Evolutionary conservation across 2,888 invertebrate species (phyloP), one percentile per base, ranked within the genome.

Genomic region (Petrophora chlorosata): DNA sequence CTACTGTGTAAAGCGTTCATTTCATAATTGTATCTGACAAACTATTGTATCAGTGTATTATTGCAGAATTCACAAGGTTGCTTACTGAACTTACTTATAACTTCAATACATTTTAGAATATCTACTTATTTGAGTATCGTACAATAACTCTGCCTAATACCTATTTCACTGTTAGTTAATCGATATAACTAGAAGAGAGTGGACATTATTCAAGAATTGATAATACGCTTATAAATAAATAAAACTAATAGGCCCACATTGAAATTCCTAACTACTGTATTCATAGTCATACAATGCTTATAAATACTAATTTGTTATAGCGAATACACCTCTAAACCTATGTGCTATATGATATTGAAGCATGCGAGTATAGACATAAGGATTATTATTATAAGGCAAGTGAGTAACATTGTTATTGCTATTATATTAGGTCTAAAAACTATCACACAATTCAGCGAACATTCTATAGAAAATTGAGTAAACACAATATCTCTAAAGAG

Each of bases 381-480:
- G 75, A 70, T 69, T 71, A n/a, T 70, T 73, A 48, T 47, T 45
- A 75, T 80, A 85, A 85, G 84, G 85, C 84, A 81, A 81, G 78
- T 49, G 43, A 49, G 49, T 78, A 54, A 53, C 53, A 58, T 56
- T 38, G 39, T 19, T 61, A 56, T 39, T 53, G 48, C 45, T 50
- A 29, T 38, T 46, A 35, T 39, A 33, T 47, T 52, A 53, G 46
- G 47, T 51, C 59, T 47, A 60, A 53, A 45, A 53, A 57, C 64
- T 65, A 71, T 67, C 67, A 69, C 65, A 67, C 61, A 52, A 58
- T 42, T 55, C 60, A 53, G 54, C 48, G 46, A 56, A 35, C 53
- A 65, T 61, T 61, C 53, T 55, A 62, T 62, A 62, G 61, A 70
- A 67, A 65, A 64, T 61, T 59, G 61, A 63, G 53, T 65, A 62